phyloP scores from a whole-genome alignment of 2,113 vertebrate species.

The Cryptomyrus ogoouensis region DNA sequence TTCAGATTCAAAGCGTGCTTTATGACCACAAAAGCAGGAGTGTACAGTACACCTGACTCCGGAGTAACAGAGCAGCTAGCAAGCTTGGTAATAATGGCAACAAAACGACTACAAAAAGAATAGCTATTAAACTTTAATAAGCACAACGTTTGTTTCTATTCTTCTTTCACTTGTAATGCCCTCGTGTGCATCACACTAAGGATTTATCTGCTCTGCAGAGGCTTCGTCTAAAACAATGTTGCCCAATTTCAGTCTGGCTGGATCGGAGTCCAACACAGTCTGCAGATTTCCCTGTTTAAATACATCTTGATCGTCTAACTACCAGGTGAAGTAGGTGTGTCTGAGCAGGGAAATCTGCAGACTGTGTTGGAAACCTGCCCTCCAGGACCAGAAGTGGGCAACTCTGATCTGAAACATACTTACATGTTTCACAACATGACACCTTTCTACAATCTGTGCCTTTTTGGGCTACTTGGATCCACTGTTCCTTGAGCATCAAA shows the following conservation, averaged over 20 bases:
- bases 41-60: not conserved
- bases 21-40: not conserved
- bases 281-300: not conserved
- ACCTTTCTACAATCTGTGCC: not conserved
- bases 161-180: not conserved
- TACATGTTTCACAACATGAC: not conserved
- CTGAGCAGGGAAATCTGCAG: not conserved
- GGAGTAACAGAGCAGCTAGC: not conserved
- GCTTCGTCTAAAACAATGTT: not conserved
- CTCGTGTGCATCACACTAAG: not conserved
- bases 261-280: not conserved
- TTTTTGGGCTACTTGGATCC: not conserved
- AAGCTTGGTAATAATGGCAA: not conserved
- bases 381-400: not conserved
- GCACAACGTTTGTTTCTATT: not conserved
- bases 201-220: not conserved
- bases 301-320: not conserved
- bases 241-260: not conserved
- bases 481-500: not conserved
- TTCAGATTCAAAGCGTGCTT: not conserved
- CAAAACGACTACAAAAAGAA: not conserved
- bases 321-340: not conserved
- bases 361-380: not conserved
- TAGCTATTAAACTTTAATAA: not conserved
- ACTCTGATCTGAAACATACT: not conserved